A percentile compares a stretch with the other conserved stretches of the same genome.
phyloP scores from a whole-genome alignment of 2,113 vertebrate species.

The Chamaea fasciata region DNA sequence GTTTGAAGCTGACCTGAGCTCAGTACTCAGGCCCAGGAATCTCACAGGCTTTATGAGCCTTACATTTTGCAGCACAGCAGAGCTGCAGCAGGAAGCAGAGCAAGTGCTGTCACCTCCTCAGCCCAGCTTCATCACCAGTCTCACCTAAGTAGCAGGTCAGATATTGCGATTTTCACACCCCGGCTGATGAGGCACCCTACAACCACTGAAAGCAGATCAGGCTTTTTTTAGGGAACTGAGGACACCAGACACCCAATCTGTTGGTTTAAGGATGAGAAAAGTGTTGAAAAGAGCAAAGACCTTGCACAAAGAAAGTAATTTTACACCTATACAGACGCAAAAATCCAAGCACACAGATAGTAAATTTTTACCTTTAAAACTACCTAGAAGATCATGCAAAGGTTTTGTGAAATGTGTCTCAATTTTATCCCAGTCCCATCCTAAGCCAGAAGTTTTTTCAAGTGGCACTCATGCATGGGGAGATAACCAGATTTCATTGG shows the following conservation, averaged over 20 bases:
- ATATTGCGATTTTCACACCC: background rate
- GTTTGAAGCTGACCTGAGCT: background rate
- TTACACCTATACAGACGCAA: background rate
- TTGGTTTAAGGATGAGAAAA: background rate
- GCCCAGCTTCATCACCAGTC: background rate
- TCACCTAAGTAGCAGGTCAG: background rate
- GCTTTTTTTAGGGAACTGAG: background rate
- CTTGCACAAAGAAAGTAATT: background rate
- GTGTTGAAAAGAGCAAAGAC: background rate
- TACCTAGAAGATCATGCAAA: background rate
- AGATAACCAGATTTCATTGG: background rate
- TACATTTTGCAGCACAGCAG: background rate
- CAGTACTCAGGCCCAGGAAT: background rate
- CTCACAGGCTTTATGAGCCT: background rate
- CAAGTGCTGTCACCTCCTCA: background rate
- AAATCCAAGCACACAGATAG: background rate
- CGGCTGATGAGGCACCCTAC: background rate
- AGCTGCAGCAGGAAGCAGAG: background rate
- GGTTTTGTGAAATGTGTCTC: background rate
- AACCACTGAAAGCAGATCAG: background rate
- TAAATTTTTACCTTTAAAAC: background rate
- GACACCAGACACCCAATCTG: background rate
- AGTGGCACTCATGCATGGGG: background rate
- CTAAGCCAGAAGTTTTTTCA: background rate
- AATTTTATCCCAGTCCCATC: background rate